phyloP scores from a whole-genome alignment of 2,888 invertebrate genomes.

The Acanthosepion esculentum region DNA sequence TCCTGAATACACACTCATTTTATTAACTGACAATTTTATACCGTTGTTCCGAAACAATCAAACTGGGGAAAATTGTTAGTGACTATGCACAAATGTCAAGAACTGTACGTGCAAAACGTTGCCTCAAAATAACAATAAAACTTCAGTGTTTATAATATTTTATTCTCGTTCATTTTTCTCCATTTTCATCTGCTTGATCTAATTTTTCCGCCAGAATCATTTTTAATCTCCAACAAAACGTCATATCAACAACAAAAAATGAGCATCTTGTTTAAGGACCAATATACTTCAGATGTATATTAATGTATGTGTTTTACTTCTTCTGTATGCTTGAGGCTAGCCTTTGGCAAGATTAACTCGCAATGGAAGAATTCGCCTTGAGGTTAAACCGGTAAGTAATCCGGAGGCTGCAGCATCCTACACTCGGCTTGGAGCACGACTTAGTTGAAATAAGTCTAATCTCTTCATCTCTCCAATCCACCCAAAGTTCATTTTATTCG shows the following conservation, averaged over 20 bases:
- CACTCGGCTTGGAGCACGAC: constrained; percentile 14
- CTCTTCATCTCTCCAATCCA: not conserved
- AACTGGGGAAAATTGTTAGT: not conserved
- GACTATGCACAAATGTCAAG: not conserved
- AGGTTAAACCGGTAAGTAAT: constrained; percentile 33
- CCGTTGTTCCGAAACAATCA: too few relatives aligned
- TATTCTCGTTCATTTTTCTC: not conserved
- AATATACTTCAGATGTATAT: not conserved
- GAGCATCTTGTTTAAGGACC: not conserved
- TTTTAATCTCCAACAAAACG: not conserved
- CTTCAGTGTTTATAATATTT: not conserved
- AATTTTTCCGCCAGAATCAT: not conserved
- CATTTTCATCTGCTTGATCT: too few relatives aligned
- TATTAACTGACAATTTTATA: too few relatives aligned
- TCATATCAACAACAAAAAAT: not conserved
- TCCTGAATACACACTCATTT: too few relatives aligned
- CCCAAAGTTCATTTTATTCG: not conserved
- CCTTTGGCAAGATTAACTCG: not conserved
- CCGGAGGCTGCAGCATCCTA: not conserved
- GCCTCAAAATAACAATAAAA: not conserved
- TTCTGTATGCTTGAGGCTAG: not conserved
- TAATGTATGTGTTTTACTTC: not conserved
- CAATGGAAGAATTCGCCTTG: constrained; percentile 5
- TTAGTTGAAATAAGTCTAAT: constrained; percentile 18
- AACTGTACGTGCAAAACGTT: not conserved